Conservation (phyloP, 2,113 vertebrate species). For the Procavia capensis region DNA sequence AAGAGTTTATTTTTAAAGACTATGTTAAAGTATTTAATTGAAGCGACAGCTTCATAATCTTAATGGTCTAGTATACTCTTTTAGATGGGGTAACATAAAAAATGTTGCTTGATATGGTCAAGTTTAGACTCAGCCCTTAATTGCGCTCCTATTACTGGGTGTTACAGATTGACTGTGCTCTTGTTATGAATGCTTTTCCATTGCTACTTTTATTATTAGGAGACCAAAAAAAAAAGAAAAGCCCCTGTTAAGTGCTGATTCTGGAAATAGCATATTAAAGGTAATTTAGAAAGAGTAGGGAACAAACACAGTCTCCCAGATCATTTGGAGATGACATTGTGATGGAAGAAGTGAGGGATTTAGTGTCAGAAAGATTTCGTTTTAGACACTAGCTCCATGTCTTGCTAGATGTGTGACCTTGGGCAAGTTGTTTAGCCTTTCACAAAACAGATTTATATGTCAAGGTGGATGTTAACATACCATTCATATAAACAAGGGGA, state of each 20-base stretch:
- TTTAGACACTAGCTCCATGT: not conserved
- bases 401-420: not conserved
- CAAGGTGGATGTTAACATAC: not conserved
- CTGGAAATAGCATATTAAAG: not conserved
- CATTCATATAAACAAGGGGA: not conserved
- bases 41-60: not conserved
- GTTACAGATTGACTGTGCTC: not conserved
- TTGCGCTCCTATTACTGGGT: not conserved
- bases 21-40: not conserved
- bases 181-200: not conserved
- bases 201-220: not conserved
- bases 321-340: not conserved
- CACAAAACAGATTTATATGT: not conserved
- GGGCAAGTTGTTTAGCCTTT: not conserved
- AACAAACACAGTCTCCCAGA: no score
- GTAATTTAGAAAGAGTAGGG: not conserved
- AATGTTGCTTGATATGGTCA: not conserved
- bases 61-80: not conserved
- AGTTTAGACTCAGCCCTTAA: not conserved
- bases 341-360: not conserved
- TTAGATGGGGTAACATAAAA: not conserved
- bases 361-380: not conserved
- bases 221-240: not conserved
- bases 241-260: not conserved
- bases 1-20: not conserved